Percentiles rank a stretch among this genome's conserved stretches.
Evolutionary conservation across 2,797 vertebrate genomes (phyloP).

Genomic region (Lagorchestes hirsutus): DNA sequence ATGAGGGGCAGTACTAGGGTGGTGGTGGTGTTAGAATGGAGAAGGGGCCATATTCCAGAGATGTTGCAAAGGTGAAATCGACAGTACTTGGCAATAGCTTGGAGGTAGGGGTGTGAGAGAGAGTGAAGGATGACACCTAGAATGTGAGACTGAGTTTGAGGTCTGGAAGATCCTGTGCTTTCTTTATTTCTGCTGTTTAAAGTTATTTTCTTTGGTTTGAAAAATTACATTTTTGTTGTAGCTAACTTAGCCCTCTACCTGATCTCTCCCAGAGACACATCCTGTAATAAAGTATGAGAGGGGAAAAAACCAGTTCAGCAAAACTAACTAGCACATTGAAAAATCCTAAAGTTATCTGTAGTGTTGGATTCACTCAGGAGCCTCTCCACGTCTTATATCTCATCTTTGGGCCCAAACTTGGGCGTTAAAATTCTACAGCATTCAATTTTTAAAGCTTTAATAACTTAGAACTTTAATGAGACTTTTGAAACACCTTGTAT

Average conservation of each 20-base stretch:
- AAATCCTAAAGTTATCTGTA: background rate
- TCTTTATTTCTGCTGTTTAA: background rate
- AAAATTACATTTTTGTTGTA: background rate
- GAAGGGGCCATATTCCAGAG: background rate
- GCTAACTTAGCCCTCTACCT: background rate
- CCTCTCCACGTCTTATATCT: background rate
- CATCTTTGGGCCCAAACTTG: background rate
- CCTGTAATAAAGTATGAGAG: background rate
- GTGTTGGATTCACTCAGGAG: background rate
- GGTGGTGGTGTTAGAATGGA: no score
- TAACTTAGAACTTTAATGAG: background rate
- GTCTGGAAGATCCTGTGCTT: background rate
- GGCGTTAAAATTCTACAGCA: background rate
- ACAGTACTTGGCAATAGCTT: background rate
- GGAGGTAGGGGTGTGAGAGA: background rate
- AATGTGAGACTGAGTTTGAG: background rate
- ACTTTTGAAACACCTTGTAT: background rate
- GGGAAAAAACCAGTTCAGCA: background rate
- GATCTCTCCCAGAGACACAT: background rate
- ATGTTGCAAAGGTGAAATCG: background rate
- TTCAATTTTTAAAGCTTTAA: background rate
- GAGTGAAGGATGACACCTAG: background rate
- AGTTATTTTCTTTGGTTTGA: background rate
- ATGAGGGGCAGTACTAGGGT: background rate
- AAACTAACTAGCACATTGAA: background rate